phyloP scores from a whole-genome alignment of 2,797 vertebrate species.

The Macrochelys suwanniensis region DNA sequence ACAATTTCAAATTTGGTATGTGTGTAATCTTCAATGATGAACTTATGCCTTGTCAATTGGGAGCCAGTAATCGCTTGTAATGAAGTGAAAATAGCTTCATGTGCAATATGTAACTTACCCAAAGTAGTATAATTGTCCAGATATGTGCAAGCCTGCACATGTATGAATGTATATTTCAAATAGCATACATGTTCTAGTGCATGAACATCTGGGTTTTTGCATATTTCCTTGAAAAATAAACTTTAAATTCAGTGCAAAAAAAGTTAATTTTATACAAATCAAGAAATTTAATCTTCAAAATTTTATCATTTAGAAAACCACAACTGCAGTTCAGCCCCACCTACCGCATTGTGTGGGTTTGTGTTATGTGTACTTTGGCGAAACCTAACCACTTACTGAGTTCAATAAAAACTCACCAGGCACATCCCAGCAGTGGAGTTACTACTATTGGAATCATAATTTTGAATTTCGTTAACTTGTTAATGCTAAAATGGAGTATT shows the following conservation, averaged over 20 bases:
- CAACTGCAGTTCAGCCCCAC: not conserved
- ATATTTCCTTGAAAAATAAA: not conserved
- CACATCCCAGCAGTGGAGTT: not conserved
- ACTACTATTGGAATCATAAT: not conserved
- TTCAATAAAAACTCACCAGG: not conserved
- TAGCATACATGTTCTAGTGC: not conserved
- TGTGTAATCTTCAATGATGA: not conserved
- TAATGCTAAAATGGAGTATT: not conserved
- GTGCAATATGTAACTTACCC: not conserved
- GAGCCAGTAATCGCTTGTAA: not conserved
- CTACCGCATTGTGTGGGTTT: not conserved
- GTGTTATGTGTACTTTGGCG: not conserved
- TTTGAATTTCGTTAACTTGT: not conserved
- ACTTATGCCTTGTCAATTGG: not conserved
- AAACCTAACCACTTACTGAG: not conserved
- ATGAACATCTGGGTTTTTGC: not conserved
- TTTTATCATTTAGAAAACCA: not conserved
- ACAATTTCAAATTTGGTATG: not conserved
- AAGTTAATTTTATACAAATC: not conserved
- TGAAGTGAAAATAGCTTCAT: not conserved
- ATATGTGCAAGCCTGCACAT: not conserved
- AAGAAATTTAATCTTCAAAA: not conserved
- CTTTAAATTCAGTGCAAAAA: not conserved
- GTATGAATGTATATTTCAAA: not conserved
- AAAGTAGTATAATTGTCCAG: not conserved